phyloP scores from a whole-genome alignment of 2,797 vertebrate genomes.

The Oryzias dopingdopingensis region DNA sequence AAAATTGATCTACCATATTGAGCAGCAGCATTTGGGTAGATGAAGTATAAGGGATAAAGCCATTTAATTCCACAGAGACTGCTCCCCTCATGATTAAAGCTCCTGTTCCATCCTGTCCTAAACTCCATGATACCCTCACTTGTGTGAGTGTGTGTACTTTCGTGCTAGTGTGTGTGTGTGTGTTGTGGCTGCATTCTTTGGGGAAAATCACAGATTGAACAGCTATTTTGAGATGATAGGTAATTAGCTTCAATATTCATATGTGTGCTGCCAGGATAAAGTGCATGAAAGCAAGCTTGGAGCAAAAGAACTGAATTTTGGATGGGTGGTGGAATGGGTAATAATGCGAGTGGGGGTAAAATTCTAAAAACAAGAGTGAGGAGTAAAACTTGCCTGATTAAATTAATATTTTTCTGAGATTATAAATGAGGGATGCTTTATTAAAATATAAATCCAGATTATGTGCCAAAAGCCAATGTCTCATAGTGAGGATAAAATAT shows the following conservation, averaged over 20 bases:
- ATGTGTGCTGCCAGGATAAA: constrained; percentile 40
- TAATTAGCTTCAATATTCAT: constrained; percentile 75
- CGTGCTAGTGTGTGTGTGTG: constrained; percentile 11
- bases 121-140: too few species aligned
- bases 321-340: constrained; percentile 16
- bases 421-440: too few species aligned
- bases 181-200: constrained; percentile 30
- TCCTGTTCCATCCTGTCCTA: constrained; percentile 17
- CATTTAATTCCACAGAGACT: constrained; percentile 28
- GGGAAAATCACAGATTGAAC: constrained; percentile 63
- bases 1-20: constrained; percentile 24
- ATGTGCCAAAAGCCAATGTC: too few species aligned
- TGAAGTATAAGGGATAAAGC: constrained; percentile 32
- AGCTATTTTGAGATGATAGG: constrained; percentile 56
- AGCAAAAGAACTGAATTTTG: constrained; percentile 13
- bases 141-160: background rate
- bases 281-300: constrained; percentile 21
- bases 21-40: constrained; percentile 27
- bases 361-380: too few species aligned
- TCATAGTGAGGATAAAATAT: too few species aligned
- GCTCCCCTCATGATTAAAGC: constrained; percentile 33
- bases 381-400: too few species aligned
- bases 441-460: too few species aligned
- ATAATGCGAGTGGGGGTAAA: too few species aligned
- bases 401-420: too few species aligned